Base-by-base conservation (phyloP, 30 jellyfish, hydroid and myxozoan genomes). In the Sanderia malayensis region DNA sequence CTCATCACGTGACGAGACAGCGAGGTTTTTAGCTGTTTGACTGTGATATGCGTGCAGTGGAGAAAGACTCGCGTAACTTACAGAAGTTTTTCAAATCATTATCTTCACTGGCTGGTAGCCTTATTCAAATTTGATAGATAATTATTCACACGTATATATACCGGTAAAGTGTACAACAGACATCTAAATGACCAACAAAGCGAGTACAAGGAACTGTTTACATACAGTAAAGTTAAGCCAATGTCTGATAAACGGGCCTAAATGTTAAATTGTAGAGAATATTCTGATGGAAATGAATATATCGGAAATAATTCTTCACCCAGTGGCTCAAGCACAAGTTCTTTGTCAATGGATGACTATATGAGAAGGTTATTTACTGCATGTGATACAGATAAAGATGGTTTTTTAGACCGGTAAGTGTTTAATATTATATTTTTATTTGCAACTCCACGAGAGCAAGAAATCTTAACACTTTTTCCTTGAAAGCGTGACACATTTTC, bases 301-400 rank as follows among this genome's bases (percentile, higher is more conserved):
- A 18, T 34, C 27, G 34, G 24, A 7, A 26, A 29, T 15, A 44
- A 71, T 2, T 1, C 8, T 58, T 73, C 84, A n/a, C 84, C 84
- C 18, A 76, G 66, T 46, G 63, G 63, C 23, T 68, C 90, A 4
- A 67, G 70, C 45, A 19, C 70, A 25, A 78, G 80, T 33, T 71
- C 76, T 34, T 25, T 80, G 67, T 80, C 93, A 45, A 78, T 81
- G 92, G 94, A 80, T 69, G 94, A 88, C 31, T 87, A 46, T 73
- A 58, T 88, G 57, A 80, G 84, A 67, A 76, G 84, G 44, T 58
- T 88, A 18, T 88, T 88, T 88, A 45, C 44, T 61, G 97, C 97
- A 58, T 88, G 97, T 61, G 97, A 88, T 66, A 80, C 79, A 61
- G 97, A 88, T 69, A 83, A 67, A 66, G 97, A 88, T 83, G 97